Percentiles rank a stretch among this genome's conserved stretches.
Conservation (phyloP, 2,888 invertebrate species). For the Hofmannophila pseudospretella region DNA sequence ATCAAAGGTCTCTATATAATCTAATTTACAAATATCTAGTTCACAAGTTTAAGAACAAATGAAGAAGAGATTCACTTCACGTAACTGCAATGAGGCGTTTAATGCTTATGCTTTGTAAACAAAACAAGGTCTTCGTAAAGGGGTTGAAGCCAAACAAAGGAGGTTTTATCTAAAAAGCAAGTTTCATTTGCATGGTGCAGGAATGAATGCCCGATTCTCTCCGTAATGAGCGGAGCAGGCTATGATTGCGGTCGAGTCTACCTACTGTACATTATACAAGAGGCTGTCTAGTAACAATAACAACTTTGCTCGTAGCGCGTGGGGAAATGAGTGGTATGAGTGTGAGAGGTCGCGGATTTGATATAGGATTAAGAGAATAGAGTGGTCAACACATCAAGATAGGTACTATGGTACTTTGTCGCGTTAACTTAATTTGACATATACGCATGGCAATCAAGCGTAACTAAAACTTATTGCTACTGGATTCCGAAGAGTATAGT, state of each 20-base stretch:
- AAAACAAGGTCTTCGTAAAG: not conserved
- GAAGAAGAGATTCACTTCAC: no score
- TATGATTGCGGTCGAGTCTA: conserved; percentile 41
- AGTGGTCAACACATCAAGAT: no score
- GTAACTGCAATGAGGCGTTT: no score
- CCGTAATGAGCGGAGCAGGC: conserved; percentile 41
- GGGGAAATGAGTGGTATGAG: conserved; percentile 19
- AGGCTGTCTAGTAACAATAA: conserved; percentile 30
- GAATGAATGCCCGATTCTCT: conserved; percentile 32
- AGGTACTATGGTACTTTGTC: no score
- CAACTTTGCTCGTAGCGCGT: conserved; percentile 41
- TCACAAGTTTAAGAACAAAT: no score
- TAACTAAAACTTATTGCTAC: no score
- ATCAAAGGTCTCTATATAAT: no score
- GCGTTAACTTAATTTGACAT: no score
- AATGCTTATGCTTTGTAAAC: not conserved
- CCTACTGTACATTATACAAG: conserved; percentile 27
- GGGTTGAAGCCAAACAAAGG: conserved; percentile 33
- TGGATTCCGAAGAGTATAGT: no score
- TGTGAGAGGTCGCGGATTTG: conserved; percentile 13
- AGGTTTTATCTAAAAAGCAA: conserved; percentile 31
- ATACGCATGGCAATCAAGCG: no score
- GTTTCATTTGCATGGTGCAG: conserved; percentile 53
- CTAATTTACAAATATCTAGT: no score
- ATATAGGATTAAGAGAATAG: no score